Base-by-base conservation (phyloP, 2,888 invertebrate species). In the Zelleria hepariella region DNA sequence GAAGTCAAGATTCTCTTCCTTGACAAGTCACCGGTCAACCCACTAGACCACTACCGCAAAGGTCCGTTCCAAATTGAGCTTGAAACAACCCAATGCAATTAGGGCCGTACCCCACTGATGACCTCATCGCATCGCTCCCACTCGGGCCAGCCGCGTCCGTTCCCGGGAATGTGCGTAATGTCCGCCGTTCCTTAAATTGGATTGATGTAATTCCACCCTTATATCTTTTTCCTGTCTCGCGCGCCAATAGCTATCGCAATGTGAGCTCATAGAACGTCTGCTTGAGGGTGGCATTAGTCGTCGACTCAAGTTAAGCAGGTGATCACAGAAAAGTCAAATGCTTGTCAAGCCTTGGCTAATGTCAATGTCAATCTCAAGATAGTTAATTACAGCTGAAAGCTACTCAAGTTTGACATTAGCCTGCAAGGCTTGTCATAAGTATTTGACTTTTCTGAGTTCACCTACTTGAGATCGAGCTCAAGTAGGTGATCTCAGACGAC, bases 121-220 rank as follows among this genome's bases (percentile, higher is more conserved):
- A 51, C 21, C 8, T 23, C 20, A 23, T 21, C 21, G 21, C 20
- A 23, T 21, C 21, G 21, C 51, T 20, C 21, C 51, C 51, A 20
- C 23, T 51, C 20, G 8, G 20, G 5, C 51, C 51, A 51, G 51
- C 51, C 51, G 20, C 51, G 51, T 23, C 15, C n/a, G n/a, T n/a
- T 32, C 21, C 55, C 18, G 21, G 51, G 73, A 76, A 80, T 74
- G 77, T 71, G 69, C 73, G 80, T 81, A 82, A 84, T 80, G 77
- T 66, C 77, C 78, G 73, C 71, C 78, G 73, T 81, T 78, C 67
- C 75, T 79, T 74, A 84, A 84, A 85, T 85, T 86, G 84, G 83
- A 85, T 85, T 82, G 82, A 80, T 82, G 84, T 83, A 78, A 83
- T 84, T 80, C 76, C 70, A 70, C 68, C 68, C 72, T 65, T 76